Conservation (phyloP, 35 echinoderm and acorn worm genomes). For the Apostichopus californicus region DNA sequence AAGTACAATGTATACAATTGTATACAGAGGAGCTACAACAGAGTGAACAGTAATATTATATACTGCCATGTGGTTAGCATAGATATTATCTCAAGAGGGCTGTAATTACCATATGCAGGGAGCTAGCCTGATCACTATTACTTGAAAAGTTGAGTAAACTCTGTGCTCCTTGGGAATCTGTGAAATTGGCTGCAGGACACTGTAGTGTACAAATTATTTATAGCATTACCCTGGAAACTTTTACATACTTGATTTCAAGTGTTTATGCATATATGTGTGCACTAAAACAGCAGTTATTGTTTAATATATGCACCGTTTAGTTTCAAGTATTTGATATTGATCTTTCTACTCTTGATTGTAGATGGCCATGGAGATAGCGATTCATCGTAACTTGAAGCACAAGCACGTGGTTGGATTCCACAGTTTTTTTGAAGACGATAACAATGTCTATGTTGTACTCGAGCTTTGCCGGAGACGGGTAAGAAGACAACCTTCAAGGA, state of each 20-base stretch:
- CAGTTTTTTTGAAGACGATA: conserved; percentile 97
- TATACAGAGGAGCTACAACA: too few species aligned
- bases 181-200: too few species aligned
- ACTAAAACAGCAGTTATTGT: too few species aligned
- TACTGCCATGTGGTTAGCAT: neutral
- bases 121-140: neutral
- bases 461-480: conserved; percentile 96
- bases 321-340: neutral
- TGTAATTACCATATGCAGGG: neutral
- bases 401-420: conserved; percentile 92
- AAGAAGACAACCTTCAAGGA: conserved; percentile 3
- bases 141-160: too few species aligned
- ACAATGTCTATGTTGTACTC: conserved; percentile 90
- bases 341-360: conserved; percentile 23
- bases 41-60: neutral
- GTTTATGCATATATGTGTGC: too few species aligned
- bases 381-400: conserved; percentile 82
- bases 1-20: too few species aligned
- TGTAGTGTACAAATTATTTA: too few species aligned
- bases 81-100: neutral
- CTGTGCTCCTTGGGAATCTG: too few species aligned
- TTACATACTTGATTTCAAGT: too few species aligned
- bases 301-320: too few species aligned
- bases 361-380: conserved; percentile 99
- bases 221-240: too few species aligned